Conservation (phyloP, 23 tunicate species). For the Styela clava region DNA sequence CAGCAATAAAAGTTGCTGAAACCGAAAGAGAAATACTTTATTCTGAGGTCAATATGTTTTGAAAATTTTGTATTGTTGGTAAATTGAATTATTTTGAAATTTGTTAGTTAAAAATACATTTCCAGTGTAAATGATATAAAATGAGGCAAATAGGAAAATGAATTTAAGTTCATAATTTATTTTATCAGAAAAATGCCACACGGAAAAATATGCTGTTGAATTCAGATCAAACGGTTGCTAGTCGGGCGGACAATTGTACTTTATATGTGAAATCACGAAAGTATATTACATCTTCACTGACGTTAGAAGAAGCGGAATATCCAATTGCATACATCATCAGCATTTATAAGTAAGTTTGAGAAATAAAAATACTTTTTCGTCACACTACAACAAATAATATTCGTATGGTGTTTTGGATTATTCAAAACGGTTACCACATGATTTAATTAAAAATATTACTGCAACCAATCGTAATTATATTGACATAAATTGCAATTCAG, state of each 20-base stretch:
- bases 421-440: too few species aligned
- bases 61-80: too few species aligned
- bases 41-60: neutral
- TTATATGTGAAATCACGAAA: slow-evolving; percentile 9
- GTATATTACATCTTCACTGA: slow-evolving; percentile 35
- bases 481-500: too few species aligned
- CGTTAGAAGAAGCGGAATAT: slow-evolving; percentile 58
- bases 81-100: too few species aligned
- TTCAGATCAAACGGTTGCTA: neutral
- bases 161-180: neutral
- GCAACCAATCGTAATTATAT: too few species aligned
- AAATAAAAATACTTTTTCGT: too few species aligned
- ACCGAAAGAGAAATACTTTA: neutral
- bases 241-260: neutral
- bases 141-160: neutral
- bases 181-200: neutral
- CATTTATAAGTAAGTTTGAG: slow-evolving; percentile 47
- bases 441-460: too few species aligned
- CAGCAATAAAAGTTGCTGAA: neutral
- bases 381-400: too few species aligned
- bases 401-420: too few species aligned
- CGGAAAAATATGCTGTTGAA: neutral
- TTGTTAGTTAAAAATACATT: too few species aligned
- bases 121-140: too few species aligned
- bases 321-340: slow-evolving; percentile 86